Conservation (phyloP, 2,113 vertebrate genomes). For the Globicephala melas region DNA sequence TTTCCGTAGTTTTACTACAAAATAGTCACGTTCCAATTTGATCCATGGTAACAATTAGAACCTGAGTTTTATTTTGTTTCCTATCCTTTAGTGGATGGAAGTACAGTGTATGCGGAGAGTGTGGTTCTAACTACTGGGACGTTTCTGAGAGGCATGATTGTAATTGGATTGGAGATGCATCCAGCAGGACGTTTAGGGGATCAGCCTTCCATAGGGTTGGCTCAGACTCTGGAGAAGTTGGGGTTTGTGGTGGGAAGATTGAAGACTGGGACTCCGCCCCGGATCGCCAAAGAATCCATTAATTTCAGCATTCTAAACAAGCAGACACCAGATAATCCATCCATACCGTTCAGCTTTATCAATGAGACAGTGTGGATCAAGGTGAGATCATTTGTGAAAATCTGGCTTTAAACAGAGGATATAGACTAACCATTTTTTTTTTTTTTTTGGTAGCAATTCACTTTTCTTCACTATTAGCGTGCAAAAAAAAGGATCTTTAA, state of each 20-base stretch:
- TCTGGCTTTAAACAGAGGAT: not conserved
- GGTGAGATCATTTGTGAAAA: conserved; percentile 71
- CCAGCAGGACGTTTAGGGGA: conserved; percentile 94
- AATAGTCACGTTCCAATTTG: not conserved
- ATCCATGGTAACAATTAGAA: not conserved
- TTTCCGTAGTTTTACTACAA: conserved; percentile 22
- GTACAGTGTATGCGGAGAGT: conserved; percentile 81
- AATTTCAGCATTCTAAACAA: conserved; percentile 84
- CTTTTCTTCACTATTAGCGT: not conserved
- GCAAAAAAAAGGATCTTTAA: not conserved
- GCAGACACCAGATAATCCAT: conserved; percentile 84
- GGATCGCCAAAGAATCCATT: conserved; percentile 89
- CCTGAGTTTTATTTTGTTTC: not conserved
- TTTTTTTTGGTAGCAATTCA: not conserved
- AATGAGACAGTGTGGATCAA: conserved; percentile 86
- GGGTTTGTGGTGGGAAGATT: conserved; percentile 90
- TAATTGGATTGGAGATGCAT: conserved; percentile 86
- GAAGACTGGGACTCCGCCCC: conserved; percentile 94
- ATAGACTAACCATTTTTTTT: not conserved
- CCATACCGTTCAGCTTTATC: conserved; percentile 95
- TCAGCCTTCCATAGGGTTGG: conserved; percentile 89
- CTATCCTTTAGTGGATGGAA: conserved; percentile 81
- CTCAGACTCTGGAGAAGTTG: conserved; percentile 88
- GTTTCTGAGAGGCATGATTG: conserved; percentile 90
- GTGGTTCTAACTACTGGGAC: conserved; percentile 95